phyloP scores from a whole-genome alignment of 2,113 vertebrate genomes.

The Tylochromis polylepis region DNA sequence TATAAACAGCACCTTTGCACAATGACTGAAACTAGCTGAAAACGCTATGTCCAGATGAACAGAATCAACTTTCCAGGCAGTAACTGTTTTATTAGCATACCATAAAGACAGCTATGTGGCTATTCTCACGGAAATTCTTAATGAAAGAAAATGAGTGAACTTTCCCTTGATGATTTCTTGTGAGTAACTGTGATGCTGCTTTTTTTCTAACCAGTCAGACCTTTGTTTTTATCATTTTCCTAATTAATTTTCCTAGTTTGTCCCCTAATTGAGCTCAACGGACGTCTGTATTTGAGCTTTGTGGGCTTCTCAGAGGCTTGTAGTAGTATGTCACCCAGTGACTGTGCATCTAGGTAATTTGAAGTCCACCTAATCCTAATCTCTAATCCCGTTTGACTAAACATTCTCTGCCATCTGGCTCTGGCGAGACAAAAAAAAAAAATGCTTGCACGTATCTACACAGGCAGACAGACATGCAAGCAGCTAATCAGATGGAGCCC shows the following conservation, averaged over 20 bases:
- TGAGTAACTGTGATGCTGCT: background rate
- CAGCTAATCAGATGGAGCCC: conserved; percentile 33
- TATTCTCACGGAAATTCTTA: background rate
- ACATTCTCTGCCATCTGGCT: conserved; percentile 73
- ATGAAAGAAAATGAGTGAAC: background rate
- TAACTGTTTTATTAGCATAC: background rate
- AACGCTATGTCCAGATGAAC: no score
- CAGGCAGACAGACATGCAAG: background rate
- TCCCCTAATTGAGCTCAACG: background rate
- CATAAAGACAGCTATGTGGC: background rate
- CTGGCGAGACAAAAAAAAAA: conserved; percentile 37
- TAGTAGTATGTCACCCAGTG: conserved; percentile 60
- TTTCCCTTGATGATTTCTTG: background rate
- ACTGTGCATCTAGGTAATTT: conserved; percentile 63
- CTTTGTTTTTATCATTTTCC: background rate
- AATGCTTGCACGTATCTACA: background rate
- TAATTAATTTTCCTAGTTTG: background rate
- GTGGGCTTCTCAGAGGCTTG: background rate
- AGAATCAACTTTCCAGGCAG: no score
- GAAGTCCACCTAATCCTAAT: conserved; percentile 72
- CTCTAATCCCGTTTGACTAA: conserved; percentile 75
- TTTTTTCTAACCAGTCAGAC: background rate
- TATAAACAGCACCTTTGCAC: no score
- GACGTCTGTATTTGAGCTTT: background rate
- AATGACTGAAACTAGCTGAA: no score